Conservation (phyloP, 2,888 invertebrate species). For the Lycia hirtaria region DNA sequence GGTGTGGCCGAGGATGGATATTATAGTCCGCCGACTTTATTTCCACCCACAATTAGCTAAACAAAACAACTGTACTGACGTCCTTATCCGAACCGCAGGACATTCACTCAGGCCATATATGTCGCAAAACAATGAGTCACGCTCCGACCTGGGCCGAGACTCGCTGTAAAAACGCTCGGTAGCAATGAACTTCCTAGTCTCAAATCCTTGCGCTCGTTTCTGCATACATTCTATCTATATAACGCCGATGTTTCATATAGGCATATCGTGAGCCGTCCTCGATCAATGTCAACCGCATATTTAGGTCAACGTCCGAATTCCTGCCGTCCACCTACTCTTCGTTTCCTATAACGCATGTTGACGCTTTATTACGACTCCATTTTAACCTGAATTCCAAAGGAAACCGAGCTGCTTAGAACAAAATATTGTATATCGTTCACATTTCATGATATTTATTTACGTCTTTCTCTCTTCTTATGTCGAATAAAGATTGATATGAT, state of each 20-base stretch:
- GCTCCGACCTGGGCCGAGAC: constrained; percentile 61
- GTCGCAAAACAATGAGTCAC: constrained; percentile 61
- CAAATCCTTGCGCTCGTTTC: constrained; percentile 62
- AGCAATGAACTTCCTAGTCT: constrained; percentile 76
- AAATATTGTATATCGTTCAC: background rate
- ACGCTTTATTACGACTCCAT: constrained; percentile 43
- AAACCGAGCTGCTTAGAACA: background rate
- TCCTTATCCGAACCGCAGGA: constrained; percentile 48
- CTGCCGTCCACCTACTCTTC: constrained; percentile 68
- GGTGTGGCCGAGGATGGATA: background rate
- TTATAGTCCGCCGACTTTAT: constrained; percentile 6
- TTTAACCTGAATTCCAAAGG: constrained; percentile 8
- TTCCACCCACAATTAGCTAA: constrained; percentile 16
- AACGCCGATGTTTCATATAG: constrained; percentile 69
- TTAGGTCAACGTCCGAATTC: constrained; percentile 83
- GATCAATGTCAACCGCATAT: constrained; percentile 85
- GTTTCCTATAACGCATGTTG: constrained; percentile 68
- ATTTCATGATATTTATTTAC: background rate
- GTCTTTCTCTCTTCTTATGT: background rate
- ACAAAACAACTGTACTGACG: constrained; percentile 19
- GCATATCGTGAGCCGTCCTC: constrained; percentile 77
- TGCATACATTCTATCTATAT: constrained; percentile 34
- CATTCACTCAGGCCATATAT: constrained; percentile 38
- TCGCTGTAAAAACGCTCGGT: constrained; percentile 64
- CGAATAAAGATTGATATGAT: constrained; percentile 6